Conservation (phyloP, 2,888 invertebrate genomes). For the Flabesymbios commensalis region DNA sequence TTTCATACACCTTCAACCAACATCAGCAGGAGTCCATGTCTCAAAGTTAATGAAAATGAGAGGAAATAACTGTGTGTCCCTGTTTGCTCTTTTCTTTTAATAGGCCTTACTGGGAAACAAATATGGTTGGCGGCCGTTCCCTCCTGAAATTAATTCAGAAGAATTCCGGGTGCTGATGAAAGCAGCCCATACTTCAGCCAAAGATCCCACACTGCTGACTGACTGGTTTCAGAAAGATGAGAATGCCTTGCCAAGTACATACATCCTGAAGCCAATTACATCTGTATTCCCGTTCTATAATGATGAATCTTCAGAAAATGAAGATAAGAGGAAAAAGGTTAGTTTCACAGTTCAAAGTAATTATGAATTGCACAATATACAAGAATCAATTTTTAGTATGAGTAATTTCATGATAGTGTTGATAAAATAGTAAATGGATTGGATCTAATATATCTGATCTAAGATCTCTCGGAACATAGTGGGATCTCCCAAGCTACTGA, state of each 20-base stretch:
- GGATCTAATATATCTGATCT: no score
- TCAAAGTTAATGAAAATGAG: no score
- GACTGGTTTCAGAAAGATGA: conserved; percentile 64
- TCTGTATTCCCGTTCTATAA: conserved; percentile 41
- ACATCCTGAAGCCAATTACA: conserved; percentile 71
- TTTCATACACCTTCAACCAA: no score
- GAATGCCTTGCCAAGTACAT: conserved; percentile 76
- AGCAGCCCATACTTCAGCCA: background rate
- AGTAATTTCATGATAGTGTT: no score
- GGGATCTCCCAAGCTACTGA: no score
- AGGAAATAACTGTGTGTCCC: background rate
- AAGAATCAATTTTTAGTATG: no score
- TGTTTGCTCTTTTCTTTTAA: background rate
- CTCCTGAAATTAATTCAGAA: conserved; percentile 13
- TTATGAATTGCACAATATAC: no score
- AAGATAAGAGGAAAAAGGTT: conserved; percentile 37
- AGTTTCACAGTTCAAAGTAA: no score
- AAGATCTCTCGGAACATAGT: no score
- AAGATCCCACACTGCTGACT: conserved; percentile 9
- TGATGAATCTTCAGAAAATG: conserved; percentile 40
- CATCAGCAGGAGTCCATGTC: no score
- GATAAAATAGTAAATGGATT: no score
- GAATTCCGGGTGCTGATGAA: conserved; percentile 18
- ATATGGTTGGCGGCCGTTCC: conserved; percentile 27
- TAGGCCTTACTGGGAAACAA: conserved; percentile 28